A percentile compares a stretch with the other conserved stretches of the same genome.
Evolutionary conservation across 2,113 vertebrate genomes (phyloP).

Genomic region (Ceratotherium simum): DNA sequence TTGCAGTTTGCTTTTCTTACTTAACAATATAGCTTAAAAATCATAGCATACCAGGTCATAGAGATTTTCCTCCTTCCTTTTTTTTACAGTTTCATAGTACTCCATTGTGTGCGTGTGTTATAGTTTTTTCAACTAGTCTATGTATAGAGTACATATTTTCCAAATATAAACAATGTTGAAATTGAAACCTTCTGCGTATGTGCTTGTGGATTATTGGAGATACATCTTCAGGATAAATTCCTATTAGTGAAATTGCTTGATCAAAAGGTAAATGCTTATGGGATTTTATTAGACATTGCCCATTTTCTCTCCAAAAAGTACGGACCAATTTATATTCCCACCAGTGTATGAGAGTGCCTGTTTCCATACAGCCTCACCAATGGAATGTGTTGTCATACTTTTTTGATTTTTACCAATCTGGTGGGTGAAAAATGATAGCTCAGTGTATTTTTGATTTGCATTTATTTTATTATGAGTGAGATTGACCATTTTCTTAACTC

Average conservation of each 20-base stretch:
- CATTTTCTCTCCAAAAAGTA: slow-evolving; percentile 12
- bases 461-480: slow-evolving; percentile 18
- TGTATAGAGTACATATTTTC: background rate
- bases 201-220: background rate
- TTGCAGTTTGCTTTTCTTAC: background rate
- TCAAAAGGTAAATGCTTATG: background rate
- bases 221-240: background rate
- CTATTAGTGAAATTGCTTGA: background rate
- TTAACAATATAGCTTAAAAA: background rate
- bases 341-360: background rate
- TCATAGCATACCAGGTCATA: background rate
- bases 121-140: background rate
- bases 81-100: background rate
- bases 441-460: background rate
- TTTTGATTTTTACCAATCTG: background rate
- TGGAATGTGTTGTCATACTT: background rate
- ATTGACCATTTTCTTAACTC: background rate
- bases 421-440: background rate
- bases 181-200: background rate
- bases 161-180: background rate
- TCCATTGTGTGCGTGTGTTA: background rate
- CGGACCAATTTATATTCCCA: background rate
- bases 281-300: background rate
- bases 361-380: background rate
- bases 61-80: background rate